These are phyloP conservation scores for Lepetodrilus schrolli DNA, from an alignment of 2,888 invertebrate species.

Conservation along the genomic window DNA sequence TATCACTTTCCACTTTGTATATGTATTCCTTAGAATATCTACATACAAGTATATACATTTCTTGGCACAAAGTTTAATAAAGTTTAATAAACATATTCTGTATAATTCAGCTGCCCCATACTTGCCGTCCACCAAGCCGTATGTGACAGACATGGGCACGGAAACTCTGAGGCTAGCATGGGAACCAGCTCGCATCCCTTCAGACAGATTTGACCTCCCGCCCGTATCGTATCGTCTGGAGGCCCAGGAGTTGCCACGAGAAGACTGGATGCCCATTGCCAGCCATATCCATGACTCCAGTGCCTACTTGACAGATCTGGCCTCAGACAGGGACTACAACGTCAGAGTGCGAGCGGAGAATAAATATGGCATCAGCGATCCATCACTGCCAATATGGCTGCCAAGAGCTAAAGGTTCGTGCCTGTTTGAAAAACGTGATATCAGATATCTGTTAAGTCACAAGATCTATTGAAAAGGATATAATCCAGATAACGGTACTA, in stretches of 20 bases:
- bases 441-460: too few species aligned
- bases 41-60: too few species aligned
- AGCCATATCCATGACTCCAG: slow-evolving; percentile 61
- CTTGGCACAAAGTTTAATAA: too few species aligned
- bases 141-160: slow-evolving; percentile 63
- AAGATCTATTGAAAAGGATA: too few species aligned
- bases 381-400: slow-evolving; percentile 85
- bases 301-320: slow-evolving; percentile 78
- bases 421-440: too few species aligned
- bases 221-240: slow-evolving; percentile 65
- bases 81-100: too few species aligned
- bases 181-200: slow-evolving; percentile 60
- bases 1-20: too few species aligned
- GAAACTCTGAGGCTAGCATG: slow-evolving; percentile 67
- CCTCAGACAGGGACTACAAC: slow-evolving; percentile 95
- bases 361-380: slow-evolving; percentile 96
- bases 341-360: slow-evolving; percentile 97
- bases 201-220: slow-evolving; percentile 35
- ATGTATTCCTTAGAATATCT: too few species aligned
- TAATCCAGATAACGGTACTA: too few species aligned
- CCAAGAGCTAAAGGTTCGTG: slow-evolving; percentile 64
- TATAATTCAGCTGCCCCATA: slow-evolving; percentile 55
- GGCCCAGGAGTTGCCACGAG: slow-evolving; percentile 57
- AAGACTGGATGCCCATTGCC: slow-evolving; percentile 58
- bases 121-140: slow-evolving; percentile 58